Base-by-base conservation (phyloP, 2,797 vertebrate species). In the Merluccius polli region DNA sequence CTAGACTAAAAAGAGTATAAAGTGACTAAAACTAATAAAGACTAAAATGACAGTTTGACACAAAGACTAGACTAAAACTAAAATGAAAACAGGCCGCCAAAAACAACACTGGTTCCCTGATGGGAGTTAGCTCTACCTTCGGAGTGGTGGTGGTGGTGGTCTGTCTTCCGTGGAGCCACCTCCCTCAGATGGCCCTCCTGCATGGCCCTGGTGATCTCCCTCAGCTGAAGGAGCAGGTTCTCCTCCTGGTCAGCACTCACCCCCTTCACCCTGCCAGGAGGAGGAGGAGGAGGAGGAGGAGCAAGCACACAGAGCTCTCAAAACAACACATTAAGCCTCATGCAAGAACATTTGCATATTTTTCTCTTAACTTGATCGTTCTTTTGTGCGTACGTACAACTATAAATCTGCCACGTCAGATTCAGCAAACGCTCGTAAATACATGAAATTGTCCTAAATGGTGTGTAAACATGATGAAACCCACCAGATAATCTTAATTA, bases 201-300 rank as follows among this genome's bases (percentile, higher is more conserved):
- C 96, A 99, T 98, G 78, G 90, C 91, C 2, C 91, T 93, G 0
- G 97, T 98, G 81, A 99, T 98, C 92, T 98, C 97, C 70, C 94
- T 93, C 84, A 99, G 95, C 83, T 97, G 96, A 79, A 93, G 94
- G 77, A 99, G 94, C 75, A 99, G 87, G 36, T 78, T 94, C 90
- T 96, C 95, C 90, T 98, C 97, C 87, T 98, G 96, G 65, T 95
- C 95, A 21, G 92, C 92, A 48, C 92, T 95, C 87, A 95, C 94
- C 16, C 93, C 93, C 84, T 90, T 93, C 75, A 89, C 81, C 86
- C 93, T 95, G 85, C 21, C 70, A 6, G 73, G 75, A 71, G 52
- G 0, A 72, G 36, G n/a, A n/a, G n/a, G n/a, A 6, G 73, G 75
- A 71, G 52, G 0, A 72, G 73, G 74, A 73, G 59, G 44, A 44